Evolutionary conservation across 2,113 vertebrate genomes (phyloP), one percentile per base, ranked within the genome.

Genomic region (Clinocottus analis): DNA sequence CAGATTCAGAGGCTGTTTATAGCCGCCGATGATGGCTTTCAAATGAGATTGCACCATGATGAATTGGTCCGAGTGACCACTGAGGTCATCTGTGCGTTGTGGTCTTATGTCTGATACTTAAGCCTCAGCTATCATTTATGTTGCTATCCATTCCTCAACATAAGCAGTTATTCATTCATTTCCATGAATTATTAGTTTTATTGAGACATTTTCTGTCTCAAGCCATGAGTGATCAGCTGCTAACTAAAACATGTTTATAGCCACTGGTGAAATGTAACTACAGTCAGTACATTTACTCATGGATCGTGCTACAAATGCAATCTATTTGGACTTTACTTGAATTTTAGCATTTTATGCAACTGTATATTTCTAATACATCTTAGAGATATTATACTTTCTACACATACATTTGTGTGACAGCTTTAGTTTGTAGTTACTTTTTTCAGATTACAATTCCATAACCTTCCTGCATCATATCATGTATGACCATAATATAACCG

Each of bases 1-100:
- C 81, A 85, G 76, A 89, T 84, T 85, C 80, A 86, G 68, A 33
- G 79, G 37, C 77, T 68, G 80, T 87, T 88, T 78, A 88, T 77
- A 64, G 78, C 70, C 63, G 5, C 13, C 21, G 39, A 85, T 77
- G 80, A 82, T 77, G 64, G 73, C 81, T 90, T 76, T 85, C 58
- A 90, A 84, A 87, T 85, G 61, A 84, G 77, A 90, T 61, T 82
- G 69, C 63, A 25, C 56, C 21, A 37, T 75, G 82, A 90, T 87
- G 79, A 86, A 77, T 83, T 21, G 33, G 56, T 74, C 68, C 53
- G 13, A 80, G 56, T 75, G 64, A 76, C 83, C 66, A 62, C 60
- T 65, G 70, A 65, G 58, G 14, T 71, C 67, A 73, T 80, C 58
- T 59, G 63, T 60, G 23, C 51, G 14, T 37, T 62, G 47, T 31